Conservation (phyloP, 2,888 invertebrate genomes). For the Dioctria rufipes region DNA sequence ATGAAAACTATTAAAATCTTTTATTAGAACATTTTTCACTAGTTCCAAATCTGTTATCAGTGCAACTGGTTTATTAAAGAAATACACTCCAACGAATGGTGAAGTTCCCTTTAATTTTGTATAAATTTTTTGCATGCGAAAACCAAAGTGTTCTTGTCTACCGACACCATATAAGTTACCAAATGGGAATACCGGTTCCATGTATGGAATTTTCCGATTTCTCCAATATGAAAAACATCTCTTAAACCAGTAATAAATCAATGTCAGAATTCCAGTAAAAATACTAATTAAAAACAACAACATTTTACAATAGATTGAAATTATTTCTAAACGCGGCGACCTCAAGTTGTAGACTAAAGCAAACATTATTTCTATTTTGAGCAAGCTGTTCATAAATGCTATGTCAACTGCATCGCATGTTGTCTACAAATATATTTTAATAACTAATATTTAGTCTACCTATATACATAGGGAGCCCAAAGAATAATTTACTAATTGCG, state of each 20-base stretch:
- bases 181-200: constrained; percentile 62
- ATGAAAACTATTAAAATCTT: constrained; percentile 64
- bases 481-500: too few relatives aligned
- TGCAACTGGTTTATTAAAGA: constrained; percentile 51
- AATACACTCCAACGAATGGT: constrained; percentile 55
- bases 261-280: background rate
- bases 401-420: too few relatives aligned
- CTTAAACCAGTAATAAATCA: constrained; percentile 20
- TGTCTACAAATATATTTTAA: too few relatives aligned
- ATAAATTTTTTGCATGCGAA: constrained; percentile 28
- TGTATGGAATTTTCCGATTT: constrained; percentile 54
- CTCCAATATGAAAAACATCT: constrained; percentile 57
- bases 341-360: too few relatives aligned
- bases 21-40: constrained; percentile 63
- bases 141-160: background rate
- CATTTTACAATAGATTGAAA: too few relatives aligned
- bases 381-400: too few relatives aligned
- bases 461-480: too few relatives aligned
- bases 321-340: too few relatives aligned
- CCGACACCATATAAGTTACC: constrained; percentile 61
- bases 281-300: too few relatives aligned
- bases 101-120: constrained; percentile 34
- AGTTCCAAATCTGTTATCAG: constrained; percentile 61
- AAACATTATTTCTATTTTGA: too few relatives aligned
- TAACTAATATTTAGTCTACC: too few relatives aligned